Conservation (phyloP, 2,113 vertebrate genomes). For the Suncus etruscus region DNA sequence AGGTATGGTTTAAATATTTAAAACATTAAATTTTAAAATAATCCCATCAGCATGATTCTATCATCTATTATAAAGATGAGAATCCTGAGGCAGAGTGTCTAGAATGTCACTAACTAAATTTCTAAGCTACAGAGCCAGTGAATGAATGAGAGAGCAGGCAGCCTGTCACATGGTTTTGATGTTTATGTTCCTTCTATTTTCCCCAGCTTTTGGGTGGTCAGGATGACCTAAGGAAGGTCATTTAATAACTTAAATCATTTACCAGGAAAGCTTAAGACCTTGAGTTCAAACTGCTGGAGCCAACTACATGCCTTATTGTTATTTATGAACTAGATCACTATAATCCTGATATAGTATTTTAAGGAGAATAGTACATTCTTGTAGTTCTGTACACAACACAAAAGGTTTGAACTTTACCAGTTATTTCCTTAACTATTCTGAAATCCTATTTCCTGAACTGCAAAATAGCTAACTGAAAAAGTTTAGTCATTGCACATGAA, state of each 20-base stretch:
- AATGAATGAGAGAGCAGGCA: not conserved
- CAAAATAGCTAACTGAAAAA: not conserved
- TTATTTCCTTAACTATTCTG: not conserved
- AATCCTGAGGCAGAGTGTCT: not conserved
- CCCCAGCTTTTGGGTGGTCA: too few species aligned
- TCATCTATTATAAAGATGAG: not conserved
- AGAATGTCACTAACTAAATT: not conserved
- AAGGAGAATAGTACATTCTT: too few species aligned
- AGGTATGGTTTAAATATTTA: not conserved
- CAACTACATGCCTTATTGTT: too few species aligned
- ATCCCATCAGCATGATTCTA: not conserved
- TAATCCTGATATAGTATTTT: too few species aligned
- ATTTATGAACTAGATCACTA: too few species aligned
- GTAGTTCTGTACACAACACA: not conserved
- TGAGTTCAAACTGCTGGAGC: too few species aligned
- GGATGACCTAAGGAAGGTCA: too few species aligned
- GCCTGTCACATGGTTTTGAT: not conserved
- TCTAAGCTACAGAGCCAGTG: not conserved
- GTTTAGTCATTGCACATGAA: not conserved
- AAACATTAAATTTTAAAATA: not conserved
- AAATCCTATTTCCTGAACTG: constrained; percentile 9
- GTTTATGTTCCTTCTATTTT: not conserved
- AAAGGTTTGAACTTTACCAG: constrained; percentile 1
- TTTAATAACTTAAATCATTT: too few species aligned
- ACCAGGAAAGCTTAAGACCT: too few species aligned